Conservation (phyloP, 2,113 vertebrate genomes). For the Gorsachius goisagi region DNA sequence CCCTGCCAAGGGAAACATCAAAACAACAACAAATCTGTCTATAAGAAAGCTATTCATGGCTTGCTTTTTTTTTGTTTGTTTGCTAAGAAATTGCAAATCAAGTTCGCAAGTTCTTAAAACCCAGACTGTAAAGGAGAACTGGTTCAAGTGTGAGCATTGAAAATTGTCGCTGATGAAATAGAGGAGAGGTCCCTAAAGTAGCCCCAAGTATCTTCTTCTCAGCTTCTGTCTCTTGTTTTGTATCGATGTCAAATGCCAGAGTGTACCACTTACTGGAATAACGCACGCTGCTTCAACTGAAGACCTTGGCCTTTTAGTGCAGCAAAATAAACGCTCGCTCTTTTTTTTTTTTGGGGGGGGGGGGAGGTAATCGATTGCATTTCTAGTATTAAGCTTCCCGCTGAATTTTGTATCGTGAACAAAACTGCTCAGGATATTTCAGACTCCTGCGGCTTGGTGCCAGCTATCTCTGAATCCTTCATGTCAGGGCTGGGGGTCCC, state of each 20-base stretch:
- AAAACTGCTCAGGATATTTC: neutral
- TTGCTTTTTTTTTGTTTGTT: neutral
- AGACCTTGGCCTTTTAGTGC: neutral
- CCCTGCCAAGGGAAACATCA: neutral
- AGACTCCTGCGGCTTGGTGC: neutral
- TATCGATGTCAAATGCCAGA: neutral
- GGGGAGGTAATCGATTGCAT: neutral
- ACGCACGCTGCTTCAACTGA: accelerated
- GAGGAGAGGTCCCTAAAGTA: neutral
- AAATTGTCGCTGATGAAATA: neutral
- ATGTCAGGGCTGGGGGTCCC: accelerated
- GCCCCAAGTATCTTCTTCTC: neutral
- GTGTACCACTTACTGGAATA: neutral
- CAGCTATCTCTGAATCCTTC: neutral
- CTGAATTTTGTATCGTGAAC: neutral
- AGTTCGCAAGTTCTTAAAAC: neutral
- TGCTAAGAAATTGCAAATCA: neutral
- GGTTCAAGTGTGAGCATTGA: neutral
- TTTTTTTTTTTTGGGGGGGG: neutral
- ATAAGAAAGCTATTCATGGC: neutral
- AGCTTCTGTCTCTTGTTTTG: neutral
- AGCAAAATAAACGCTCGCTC: neutral
- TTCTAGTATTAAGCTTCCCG: neutral
- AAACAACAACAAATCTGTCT: neutral
- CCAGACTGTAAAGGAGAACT: neutral